Evolutionary conservation across 2,797 vertebrate genomes (phyloP).

Genomic region (Poeciliopsis gracilis): DNA sequence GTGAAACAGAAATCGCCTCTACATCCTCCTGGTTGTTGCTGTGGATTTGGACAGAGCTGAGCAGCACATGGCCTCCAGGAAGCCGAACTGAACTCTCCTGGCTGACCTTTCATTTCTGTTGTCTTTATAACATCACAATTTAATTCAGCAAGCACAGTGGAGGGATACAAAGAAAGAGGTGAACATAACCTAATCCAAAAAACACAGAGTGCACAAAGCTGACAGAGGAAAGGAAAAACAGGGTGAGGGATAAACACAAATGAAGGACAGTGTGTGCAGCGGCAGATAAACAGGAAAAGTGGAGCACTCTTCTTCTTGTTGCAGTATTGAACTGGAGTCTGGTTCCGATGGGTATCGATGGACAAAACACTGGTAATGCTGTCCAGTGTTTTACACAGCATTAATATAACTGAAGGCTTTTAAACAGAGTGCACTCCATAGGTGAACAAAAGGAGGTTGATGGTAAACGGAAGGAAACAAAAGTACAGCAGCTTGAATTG

Average conservation of each 20-base stretch:
- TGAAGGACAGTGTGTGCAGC: background rate
- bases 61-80: background rate
- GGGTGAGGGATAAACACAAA: conserved; percentile 11
- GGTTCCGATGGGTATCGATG: conserved; percentile 42
- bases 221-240: conserved; percentile 13
- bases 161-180: background rate
- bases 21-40: background rate
- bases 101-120: background rate
- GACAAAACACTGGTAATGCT: conserved; percentile 46
- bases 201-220: background rate
- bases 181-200: background rate
- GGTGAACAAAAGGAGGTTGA: background rate
- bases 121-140: background rate
- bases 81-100: background rate
- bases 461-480: background rate
- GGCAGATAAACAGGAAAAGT: conserved; percentile 11
- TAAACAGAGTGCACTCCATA: background rate
- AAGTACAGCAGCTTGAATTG: background rate
- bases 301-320: conserved; percentile 39
- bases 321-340: conserved; percentile 28
- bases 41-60: background rate
- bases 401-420: conserved; percentile 25
- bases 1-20: background rate
- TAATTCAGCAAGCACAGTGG: background rate
- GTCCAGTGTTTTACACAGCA: conserved; percentile 40